Evolutionary conservation across 2,888 invertebrate genomes (phyloP).

Genomic region (Phortica magna): DNA sequence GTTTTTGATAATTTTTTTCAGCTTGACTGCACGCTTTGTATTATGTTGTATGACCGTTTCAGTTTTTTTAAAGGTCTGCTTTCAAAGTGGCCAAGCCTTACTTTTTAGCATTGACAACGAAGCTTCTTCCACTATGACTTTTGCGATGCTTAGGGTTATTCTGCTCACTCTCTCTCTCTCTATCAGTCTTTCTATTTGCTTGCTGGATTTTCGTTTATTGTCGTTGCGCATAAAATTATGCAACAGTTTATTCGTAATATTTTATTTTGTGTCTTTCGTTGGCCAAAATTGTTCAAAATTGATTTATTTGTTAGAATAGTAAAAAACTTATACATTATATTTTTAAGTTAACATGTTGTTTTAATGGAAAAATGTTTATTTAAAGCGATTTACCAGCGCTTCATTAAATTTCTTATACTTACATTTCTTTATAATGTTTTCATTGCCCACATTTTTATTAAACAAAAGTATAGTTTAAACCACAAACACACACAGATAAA

Average conservation of each 20-base stretch:
- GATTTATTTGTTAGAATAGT: too few species aligned
- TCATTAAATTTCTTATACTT: too few species aligned
- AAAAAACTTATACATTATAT: too few species aligned
- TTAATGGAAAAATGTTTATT: too few species aligned
- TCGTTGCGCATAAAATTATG: conserved; percentile 17
- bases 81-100: conserved; percentile 2
- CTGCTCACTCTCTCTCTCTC: background rate
- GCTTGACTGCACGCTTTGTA: conserved; percentile 5
- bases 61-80: conserved; percentile 8
- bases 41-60: too few species aligned
- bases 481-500: too few species aligned
- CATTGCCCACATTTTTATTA: too few species aligned
- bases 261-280: background rate
- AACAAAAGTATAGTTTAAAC: too few species aligned
- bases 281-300: too few species aligned
- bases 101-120: background rate
- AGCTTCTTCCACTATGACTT: background rate
- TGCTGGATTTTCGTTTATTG: background rate
- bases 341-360: too few species aligned
- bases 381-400: too few species aligned
- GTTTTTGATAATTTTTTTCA: conserved; percentile 16
- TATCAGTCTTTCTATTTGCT: background rate
- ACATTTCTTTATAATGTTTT: too few species aligned
- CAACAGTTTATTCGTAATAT: conserved; percentile 13
- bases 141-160: background rate